A percentile compares a stretch with the other conserved stretches of the same genome.
Conservation (phyloP, 2,888 invertebrate species). For the Cephus sareptanus region DNA sequence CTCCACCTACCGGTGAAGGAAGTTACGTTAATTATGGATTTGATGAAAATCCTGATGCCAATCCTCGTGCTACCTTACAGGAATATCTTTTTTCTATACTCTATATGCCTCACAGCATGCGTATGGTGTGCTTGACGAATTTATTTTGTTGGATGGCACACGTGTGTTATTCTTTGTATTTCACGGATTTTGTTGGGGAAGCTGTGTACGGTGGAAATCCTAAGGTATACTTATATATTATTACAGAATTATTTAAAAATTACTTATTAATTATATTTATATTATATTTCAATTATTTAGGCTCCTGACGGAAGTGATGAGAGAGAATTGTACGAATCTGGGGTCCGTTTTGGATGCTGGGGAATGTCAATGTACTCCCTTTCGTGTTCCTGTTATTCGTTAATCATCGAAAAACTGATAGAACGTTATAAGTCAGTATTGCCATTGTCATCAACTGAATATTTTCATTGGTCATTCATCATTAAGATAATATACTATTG, state of each 20-base stretch:
- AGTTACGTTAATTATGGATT: constrained; percentile 14
- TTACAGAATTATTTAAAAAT: neutral
- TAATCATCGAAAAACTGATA: constrained; percentile 88
- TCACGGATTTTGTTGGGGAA: constrained; percentile 96
- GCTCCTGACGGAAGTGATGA: constrained; percentile 75
- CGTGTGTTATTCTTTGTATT: constrained; percentile 95
- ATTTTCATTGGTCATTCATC: neutral
- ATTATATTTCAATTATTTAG: constrained; percentile 64
- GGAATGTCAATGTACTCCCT: constrained; percentile 96
- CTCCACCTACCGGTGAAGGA: constrained; percentile 19
- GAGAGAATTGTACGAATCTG: constrained; percentile 84
- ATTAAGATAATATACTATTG: neutral
- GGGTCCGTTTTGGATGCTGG: constrained; percentile 95
- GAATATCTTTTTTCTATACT: constrained; percentile 89
- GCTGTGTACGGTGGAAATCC: constrained; percentile 90
- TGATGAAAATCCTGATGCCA: constrained; percentile 26
- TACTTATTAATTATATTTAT: neutral
- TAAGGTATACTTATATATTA: constrained; percentile 62
- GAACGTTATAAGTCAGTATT: constrained; percentile 69
- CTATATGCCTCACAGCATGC: constrained; percentile 89
- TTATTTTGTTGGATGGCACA: constrained; percentile 99
- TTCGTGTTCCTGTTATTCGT: constrained; percentile 94
- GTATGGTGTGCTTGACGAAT: constrained; percentile 91
- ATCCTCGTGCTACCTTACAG: constrained; percentile 50
- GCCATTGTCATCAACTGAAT: too few species aligned